Conservation (phyloP, 2,797 vertebrate species). For the Erethizon dorsatum region DNA sequence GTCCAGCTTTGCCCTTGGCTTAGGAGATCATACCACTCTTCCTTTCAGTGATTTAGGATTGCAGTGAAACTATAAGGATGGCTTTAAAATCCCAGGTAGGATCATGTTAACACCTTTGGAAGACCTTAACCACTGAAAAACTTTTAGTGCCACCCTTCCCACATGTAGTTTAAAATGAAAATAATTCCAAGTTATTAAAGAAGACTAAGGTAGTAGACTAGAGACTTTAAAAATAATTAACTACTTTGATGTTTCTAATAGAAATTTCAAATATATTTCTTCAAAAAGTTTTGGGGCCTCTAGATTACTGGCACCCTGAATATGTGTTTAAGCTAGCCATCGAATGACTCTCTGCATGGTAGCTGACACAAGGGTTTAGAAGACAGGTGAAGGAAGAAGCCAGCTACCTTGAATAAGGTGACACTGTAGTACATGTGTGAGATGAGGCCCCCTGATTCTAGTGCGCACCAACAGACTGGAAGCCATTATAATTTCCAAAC, state of each 20-base stretch:
- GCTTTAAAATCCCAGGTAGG: not conserved
- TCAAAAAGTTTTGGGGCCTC: not conserved
- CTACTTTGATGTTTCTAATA: not conserved
- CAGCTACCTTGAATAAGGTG: not conserved
- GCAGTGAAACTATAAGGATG: not conserved
- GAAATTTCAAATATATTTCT: not conserved
- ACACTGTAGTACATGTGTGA: not conserved
- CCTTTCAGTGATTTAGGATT: not conserved
- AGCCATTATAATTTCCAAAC: not conserved
- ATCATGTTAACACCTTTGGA: not conserved
- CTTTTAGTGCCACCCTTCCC: not conserved
- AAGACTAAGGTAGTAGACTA: not conserved
- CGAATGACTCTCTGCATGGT: not conserved
- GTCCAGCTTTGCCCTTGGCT: not conserved
- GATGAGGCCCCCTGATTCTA: too few relatives aligned
- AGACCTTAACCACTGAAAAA: not conserved
- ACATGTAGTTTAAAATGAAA: conserved; percentile 1
- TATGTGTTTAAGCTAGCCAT: not conserved
- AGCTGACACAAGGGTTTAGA: not conserved
- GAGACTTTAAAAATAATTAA: not conserved
- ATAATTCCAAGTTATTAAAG: not conserved
- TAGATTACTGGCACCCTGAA: not conserved
- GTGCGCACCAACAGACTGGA: not conserved
- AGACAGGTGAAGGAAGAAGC: not conserved
- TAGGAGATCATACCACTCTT: not conserved